phyloP scores from a whole-genome alignment of 2,797 vertebrate genomes.

The Sebastes oblongus region DNA sequence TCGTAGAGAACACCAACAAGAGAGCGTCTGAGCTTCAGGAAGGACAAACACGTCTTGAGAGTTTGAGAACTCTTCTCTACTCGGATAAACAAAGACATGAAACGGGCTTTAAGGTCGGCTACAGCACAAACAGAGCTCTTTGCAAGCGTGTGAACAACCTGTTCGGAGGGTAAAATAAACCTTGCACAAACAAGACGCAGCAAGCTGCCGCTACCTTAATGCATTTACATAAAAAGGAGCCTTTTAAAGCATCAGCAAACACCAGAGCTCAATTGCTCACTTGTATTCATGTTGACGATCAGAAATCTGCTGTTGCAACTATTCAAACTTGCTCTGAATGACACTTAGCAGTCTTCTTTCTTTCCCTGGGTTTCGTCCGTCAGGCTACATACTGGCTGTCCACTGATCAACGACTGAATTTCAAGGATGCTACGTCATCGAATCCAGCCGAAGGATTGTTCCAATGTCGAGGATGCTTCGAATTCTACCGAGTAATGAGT shows the following conservation, averaged over 20 bases:
- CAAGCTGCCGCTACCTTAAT: constrained; percentile 17
- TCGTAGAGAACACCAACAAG: constrained; percentile 2
- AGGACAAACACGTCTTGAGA: constrained; percentile 68
- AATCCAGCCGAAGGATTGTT: too few relatives aligned
- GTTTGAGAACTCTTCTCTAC: constrained; percentile 53
- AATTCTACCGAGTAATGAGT: background rate
- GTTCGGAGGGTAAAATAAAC: constrained; percentile 47
- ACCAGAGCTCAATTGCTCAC: background rate
- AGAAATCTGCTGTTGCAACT: constrained; percentile 12
- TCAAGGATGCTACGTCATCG: too few relatives aligned
- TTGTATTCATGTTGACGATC: constrained; percentile 19
- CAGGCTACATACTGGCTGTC: background rate
- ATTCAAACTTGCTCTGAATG: constrained; percentile 33
- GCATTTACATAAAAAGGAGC: constrained; percentile 19
- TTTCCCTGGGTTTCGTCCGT: background rate
- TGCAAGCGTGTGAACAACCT: constrained; percentile 59
- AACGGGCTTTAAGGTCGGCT: constrained; percentile 53
- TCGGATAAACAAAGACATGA: constrained; percentile 68
- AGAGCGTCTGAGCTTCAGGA: constrained; percentile 50
- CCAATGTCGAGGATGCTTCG: too few relatives aligned
- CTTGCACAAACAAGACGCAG: constrained; percentile 47
- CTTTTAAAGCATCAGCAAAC: constrained; percentile 20
- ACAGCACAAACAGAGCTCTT: constrained; percentile 49
- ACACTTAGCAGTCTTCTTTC: background rate
- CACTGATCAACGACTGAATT: background rate